Base-by-base conservation (phyloP, 2,113 vertebrate species). In the Seriola quinqueradiata region DNA sequence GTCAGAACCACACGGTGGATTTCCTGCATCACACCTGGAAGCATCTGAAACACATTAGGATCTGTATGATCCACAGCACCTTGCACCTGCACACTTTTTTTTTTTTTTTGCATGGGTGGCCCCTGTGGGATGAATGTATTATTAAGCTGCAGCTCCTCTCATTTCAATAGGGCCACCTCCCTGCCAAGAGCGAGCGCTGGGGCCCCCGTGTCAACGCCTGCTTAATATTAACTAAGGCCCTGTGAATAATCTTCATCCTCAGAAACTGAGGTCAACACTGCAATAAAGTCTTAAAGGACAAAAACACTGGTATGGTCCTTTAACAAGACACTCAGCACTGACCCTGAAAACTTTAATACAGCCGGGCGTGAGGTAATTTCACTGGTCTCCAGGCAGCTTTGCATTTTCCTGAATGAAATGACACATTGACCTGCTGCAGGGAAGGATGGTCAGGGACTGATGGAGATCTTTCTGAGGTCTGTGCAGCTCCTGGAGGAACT, bases 151-250 rank as follows among this genome's bases (percentile, higher is more conserved):
- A 21, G 87, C 75, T 86, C 74, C 42, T 63, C 86, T 92, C 87
- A 92, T 94, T 95, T 92, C 87, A 94, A 92, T 91, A 89, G 64
- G 84, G 89, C 86, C 89, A 77, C 90, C 85, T 75, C 79, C 70
- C 78, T 68, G 82, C 87, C 75, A 81, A 58, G 48, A 40, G 79
- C 19, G n/a, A 66, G 84, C 23, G 13, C 34, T 3, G 25, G 57
- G 86, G 85, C 76, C 87, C 76, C 88, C 13, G 59, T 84, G 89
- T 91, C 88, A 83, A 5, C 63, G 66, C 28, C 89, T 92, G 87
- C 87, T 94, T 82, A 93, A 94, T 95, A 95, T 95, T 95, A 92
- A 95, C 92, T 50, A 86, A 10, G 65, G 34, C 61, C 48, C n/a
- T 4, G 66, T 89, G 91, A 90, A 95, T 94, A 93, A 94, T 91